Evolutionary conservation across 2,888 invertebrate species (phyloP).

Genomic region (Unio pictorum): DNA sequence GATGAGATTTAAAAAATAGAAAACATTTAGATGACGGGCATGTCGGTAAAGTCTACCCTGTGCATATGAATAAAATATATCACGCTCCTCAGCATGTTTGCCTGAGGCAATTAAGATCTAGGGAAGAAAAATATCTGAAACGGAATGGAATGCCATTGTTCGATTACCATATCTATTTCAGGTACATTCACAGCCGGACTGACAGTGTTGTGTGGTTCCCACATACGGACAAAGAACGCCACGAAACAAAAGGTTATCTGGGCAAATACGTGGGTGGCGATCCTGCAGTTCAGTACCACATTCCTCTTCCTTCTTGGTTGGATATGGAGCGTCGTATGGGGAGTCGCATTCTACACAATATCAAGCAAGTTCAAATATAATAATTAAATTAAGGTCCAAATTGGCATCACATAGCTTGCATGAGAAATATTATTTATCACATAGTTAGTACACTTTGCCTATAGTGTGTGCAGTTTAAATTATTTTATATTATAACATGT

Average conservation of each 20-base stretch:
- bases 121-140: background rate
- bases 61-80: too few species aligned
- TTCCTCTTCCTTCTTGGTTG: slow-evolving; percentile 66
- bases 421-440: too few species aligned
- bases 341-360: slow-evolving; percentile 62
- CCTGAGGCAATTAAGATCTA: too few species aligned
- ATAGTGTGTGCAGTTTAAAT: too few species aligned
- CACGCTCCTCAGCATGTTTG: too few species aligned
- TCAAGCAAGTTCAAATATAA: slow-evolving; percentile 46
- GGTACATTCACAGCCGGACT: slow-evolving; percentile 64
- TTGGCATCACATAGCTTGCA: too few species aligned
- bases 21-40: too few species aligned
- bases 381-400: too few species aligned
- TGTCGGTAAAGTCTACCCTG: too few species aligned
- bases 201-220: slow-evolving; percentile 62
- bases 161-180: slow-evolving; percentile 27
- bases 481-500: too few species aligned
- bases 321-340: slow-evolving; percentile 70
- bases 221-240: slow-evolving; percentile 49
- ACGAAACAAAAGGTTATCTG: slow-evolving; percentile 55
- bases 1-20: too few species aligned
- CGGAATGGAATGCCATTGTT: background rate
- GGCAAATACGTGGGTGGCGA: slow-evolving; percentile 63
- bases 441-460: too few species aligned
- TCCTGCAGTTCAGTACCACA: slow-evolving; percentile 65